phyloP scores from a whole-genome alignment of 2,888 invertebrate genomes.

The Hyppa rectilinea region DNA sequence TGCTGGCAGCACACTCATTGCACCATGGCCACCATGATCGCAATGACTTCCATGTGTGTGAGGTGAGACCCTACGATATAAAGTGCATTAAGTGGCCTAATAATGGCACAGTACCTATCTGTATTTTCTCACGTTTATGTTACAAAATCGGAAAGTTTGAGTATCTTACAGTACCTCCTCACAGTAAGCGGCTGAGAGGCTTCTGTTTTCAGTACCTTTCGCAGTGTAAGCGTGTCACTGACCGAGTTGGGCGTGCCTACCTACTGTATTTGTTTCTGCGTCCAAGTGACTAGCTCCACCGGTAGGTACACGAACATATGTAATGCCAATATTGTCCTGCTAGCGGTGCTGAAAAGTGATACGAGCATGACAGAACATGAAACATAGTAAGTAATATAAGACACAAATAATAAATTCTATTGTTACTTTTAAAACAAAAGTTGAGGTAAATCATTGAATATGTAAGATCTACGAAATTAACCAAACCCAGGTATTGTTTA shows the following conservation, averaged over 20 bases:
- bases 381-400: not conserved
- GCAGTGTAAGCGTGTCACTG: not conserved
- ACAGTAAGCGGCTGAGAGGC: not conserved
- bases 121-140: not conserved
- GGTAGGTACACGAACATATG: not conserved
- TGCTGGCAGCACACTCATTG: not conserved
- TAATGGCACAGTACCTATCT: not conserved
- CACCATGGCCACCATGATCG: not conserved
- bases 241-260: too few species aligned
- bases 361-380: not conserved
- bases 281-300: not conserved
- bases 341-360: not conserved
- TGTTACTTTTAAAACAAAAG: not conserved
- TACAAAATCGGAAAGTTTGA: too few species aligned
- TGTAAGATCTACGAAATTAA: not conserved
- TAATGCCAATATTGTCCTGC: constrained; percentile 12
- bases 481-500: not conserved
- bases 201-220: not conserved
- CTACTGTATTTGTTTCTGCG: not conserved
- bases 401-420: not conserved
- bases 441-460: constrained; percentile 14
- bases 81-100: not conserved
- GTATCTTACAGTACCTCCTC: not conserved
- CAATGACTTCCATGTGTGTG: not conserved
- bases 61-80: not conserved